Evolutionary conservation across 2,888 invertebrate genomes (phyloP).

Genomic region (Parnassius smintheus): DNA sequence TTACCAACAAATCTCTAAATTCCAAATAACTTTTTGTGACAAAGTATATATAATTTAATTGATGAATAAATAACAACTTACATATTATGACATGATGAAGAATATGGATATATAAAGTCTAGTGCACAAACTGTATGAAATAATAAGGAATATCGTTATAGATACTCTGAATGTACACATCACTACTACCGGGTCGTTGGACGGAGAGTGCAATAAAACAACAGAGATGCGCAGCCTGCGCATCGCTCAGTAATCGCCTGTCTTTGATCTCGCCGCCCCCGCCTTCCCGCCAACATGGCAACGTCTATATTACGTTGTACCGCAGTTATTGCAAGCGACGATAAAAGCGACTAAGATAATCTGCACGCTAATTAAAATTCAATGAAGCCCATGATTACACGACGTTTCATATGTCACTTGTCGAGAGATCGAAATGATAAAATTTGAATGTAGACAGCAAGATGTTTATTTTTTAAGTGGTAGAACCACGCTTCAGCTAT

Average conservation of each 20-base stretch:
- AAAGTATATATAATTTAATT: no score
- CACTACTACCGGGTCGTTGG: constrained; percentile 43
- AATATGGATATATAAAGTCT: no score
- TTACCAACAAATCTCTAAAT: no score
- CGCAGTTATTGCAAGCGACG: constrained; percentile 18
- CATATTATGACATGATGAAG: no score
- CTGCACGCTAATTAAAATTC: constrained; percentile 23
- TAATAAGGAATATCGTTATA: constrained; percentile 6
- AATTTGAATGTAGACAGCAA: not conserved
- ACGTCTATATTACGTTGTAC: constrained; percentile 19
- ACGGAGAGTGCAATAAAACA: constrained; percentile 33
- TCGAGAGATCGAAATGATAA: constrained; percentile 2
- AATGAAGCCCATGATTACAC: not conserved
- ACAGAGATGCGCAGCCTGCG: constrained; percentile 48
- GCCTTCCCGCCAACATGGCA: constrained; percentile 7
- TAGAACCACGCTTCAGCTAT: no score
- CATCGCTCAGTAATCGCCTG: constrained; percentile 58
- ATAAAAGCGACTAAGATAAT: constrained; percentile 21
- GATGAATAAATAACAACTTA: no score
- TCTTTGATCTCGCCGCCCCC: constrained; percentile 63
- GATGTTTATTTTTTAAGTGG: no score
- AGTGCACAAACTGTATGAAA: no score
- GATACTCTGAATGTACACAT: constrained; percentile 12
- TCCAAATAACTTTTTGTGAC: no score
- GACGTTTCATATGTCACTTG: not conserved